A percentile compares a stretch with the other conserved stretches of the same genome.
These are phyloP conservation scores for Haliclona indistincta DNA, from an alignment of 37 sponge, comb jelly and placozoan genomes.

Conservation along the genomic window DNA sequence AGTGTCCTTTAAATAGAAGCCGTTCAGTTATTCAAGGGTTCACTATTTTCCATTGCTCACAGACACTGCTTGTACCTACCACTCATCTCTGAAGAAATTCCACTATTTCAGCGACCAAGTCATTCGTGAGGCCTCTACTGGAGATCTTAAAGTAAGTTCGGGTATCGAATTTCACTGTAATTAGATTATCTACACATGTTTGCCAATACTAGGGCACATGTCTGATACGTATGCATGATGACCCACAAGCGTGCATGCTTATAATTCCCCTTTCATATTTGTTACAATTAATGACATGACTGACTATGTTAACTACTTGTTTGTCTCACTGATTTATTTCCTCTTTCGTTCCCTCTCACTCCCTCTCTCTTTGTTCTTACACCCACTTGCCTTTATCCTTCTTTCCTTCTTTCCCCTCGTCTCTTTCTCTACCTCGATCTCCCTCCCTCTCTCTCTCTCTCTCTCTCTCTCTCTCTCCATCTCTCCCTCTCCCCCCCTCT, in stretches of 20 bases:
- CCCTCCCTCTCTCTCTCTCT: conserved; percentile 3
- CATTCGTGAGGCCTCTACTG: background rate
- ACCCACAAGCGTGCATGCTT: background rate
- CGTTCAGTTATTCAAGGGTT: no score
- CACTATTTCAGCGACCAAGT: background rate
- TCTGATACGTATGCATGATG: background rate
- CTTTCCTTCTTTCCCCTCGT: background rate
- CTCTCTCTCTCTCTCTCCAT: conserved; percentile 5
- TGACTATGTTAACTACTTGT: background rate
- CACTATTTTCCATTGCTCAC: no score
- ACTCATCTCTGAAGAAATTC: no score
- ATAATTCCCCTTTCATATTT: background rate
- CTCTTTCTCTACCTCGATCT: background rate
- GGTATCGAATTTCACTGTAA: no score
- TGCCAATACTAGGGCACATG: no score
- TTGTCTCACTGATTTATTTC: background rate
- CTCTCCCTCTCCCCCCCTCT: background rate
- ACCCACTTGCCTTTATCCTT: background rate
- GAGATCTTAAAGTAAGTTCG: background rate
- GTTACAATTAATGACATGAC: background rate
- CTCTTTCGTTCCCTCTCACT: background rate
- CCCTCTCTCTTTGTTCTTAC: background rate
- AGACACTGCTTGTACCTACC: no score
- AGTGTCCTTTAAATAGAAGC: no score
- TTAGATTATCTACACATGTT: no score